Evolutionary conservation across 2,797 vertebrate species (phyloP).

Genomic region (Sebastiscus albofasciatus): DNA sequence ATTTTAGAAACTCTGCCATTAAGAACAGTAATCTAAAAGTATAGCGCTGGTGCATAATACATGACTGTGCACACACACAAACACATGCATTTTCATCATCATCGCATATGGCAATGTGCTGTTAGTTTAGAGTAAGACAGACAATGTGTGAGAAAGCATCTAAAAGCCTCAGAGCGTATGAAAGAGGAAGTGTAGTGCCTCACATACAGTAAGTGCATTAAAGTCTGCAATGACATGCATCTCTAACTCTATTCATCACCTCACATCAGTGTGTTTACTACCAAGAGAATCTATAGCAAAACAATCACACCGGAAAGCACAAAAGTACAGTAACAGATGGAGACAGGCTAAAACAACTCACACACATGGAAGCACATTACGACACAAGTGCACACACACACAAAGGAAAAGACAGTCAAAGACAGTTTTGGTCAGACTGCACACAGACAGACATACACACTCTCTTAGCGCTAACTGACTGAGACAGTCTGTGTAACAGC

Average conservation of each 20-base stretch:
- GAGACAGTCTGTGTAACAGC: constrained; percentile 65
- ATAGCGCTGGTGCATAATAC: constrained; percentile 29
- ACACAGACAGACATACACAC: background rate
- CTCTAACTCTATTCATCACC: background rate
- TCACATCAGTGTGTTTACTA: background rate
- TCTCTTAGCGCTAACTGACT: constrained; percentile 45
- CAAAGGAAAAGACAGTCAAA: background rate
- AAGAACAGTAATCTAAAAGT: constrained; percentile 11
- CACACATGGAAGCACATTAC: constrained; percentile 9
- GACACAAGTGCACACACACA: background rate
- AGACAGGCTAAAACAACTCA: constrained; percentile 28
- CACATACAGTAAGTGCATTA: constrained; percentile 20
- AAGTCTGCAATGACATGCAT: constrained; percentile 8
- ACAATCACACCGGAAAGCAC: background rate
- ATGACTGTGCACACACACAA: constrained; percentile 14
- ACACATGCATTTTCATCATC: constrained; percentile 13
- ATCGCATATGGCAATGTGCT: background rate
- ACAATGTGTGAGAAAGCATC: constrained; percentile 8
- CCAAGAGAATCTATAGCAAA: background rate
- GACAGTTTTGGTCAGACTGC: constrained; percentile 34
- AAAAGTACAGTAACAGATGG: constrained; percentile 1
- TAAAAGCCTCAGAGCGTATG: constrained; percentile 34
- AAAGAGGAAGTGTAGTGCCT: background rate
- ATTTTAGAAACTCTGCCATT: constrained; percentile 28
- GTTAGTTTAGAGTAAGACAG: constrained; percentile 19